phyloP scores from a whole-genome alignment of 2,888 invertebrate genomes.

The Koerneria pararmatus region DNA sequence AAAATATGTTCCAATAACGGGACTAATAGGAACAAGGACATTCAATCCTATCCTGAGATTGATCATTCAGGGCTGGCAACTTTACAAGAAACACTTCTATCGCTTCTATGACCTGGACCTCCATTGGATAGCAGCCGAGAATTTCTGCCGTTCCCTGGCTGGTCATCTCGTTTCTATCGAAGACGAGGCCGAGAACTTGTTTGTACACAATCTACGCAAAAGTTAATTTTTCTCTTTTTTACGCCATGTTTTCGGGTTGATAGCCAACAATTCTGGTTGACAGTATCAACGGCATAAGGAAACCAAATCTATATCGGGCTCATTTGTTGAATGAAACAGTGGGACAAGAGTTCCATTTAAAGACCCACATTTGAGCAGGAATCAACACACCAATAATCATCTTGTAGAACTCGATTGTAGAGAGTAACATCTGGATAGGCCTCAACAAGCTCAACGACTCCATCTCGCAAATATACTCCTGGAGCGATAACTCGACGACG shows the following conservation, averaged over 20 bases:
- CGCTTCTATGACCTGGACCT: slow-evolving; percentile 51
- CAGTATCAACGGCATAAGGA: too few species aligned
- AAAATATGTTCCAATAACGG: too few species aligned
- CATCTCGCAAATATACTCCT: slow-evolving; percentile 44
- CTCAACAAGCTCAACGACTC: slow-evolving; percentile 48
- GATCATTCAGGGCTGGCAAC: slow-evolving; percentile 44
- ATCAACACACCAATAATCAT: too few species aligned
- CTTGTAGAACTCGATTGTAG: slow-evolving; percentile 33
- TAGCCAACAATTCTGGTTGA: too few species aligned
- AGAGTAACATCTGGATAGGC: slow-evolving; percentile 57
- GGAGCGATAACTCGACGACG: slow-evolving; percentile 45
- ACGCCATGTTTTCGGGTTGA: too few species aligned
- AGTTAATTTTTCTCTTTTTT: slow-evolving; percentile 31
- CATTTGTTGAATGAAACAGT: too few species aligned
- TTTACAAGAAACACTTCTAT: slow-evolving; percentile 51
- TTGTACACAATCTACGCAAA: slow-evolving; percentile 49
- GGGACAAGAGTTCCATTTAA: too few species aligned
- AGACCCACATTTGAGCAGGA: too few species aligned
- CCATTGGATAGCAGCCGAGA: slow-evolving; percentile 53
- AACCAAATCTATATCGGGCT: too few species aligned
- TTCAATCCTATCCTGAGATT: too few species aligned
- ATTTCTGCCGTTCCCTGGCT: slow-evolving; percentile 52
- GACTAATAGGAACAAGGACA: too few species aligned
- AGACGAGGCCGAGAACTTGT: slow-evolving; percentile 51
- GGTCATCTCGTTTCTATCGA: slow-evolving; percentile 49